Evolutionary conservation across 64 coral and sea anemone species (phyloP), one percentile per base, ranked within the genome.

Genomic region (Pocillopora damicornis): DNA sequence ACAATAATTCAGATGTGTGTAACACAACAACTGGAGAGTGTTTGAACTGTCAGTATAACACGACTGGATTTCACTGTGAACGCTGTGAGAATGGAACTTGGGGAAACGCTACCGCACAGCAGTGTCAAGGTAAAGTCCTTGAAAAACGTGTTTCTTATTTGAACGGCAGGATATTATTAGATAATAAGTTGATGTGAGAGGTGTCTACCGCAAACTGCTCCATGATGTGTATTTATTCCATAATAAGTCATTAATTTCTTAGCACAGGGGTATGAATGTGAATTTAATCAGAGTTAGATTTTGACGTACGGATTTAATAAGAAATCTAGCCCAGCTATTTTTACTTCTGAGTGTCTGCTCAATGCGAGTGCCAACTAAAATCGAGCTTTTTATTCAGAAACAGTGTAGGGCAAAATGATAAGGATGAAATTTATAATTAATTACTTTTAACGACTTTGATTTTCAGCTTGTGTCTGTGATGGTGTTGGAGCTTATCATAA

Each of bases 1-100:
- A 99, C 73, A 99, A 98, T 75, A 99, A 99, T 57, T 95, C 93
- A 7, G 90, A 93, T 68, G 77, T 99, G n/a, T 99, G 97, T n/a
- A 38, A 95, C 58, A 90, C 86, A 36, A 94, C 77, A 79, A 95
- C 93, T 51, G 97, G 97, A 30, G 35, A 89, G 20, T 99, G 97
- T 83, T n/a, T 88, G 0, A 34, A 91, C 79, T 99, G 97, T 68
- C 62, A 88, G 42, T 73, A 88, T 65, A 99, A 99, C 63, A 88
- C 97, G 11, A 99, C 97, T 88, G 97, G 97, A 60, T 92, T 83
- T 17, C 73, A 88, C 34, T 99, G 97, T 93, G 97, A 99, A 86
- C 82, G 93, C 10, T 99, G 97, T 89, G 78, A 99, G 85, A 95
- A 99, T 79, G 90, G 89, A 15, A 99, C 97, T 5, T 99, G 95